These are phyloP conservation scores for Vanessa cardui DNA, from an alignment of 2,888 invertebrate species.

Conservation along the genomic window DNA sequence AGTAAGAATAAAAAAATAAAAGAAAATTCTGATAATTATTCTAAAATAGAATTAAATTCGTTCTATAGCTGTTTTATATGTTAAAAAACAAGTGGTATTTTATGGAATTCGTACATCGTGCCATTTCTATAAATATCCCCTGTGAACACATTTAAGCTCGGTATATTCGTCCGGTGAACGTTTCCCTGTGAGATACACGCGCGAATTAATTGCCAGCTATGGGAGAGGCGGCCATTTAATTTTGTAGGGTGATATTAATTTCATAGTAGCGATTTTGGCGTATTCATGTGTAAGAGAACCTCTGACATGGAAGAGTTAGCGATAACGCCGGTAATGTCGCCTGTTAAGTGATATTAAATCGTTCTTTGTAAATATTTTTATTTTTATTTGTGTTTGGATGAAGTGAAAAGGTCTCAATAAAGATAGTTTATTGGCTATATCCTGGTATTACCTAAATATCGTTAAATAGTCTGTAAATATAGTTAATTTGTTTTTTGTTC, in stretches of 20 bases:
- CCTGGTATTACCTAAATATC: no score
- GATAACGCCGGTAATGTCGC: slow-evolving; percentile 54
- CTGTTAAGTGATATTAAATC: not conserved
- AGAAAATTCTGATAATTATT: no score
- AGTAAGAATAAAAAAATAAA: no score
- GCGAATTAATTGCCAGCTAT: slow-evolving; percentile 50
- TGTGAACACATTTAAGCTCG: not conserved
- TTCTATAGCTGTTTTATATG: no score
- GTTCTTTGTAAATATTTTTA: not conserved
- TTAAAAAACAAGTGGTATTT: no score
- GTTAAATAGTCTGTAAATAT: no score
- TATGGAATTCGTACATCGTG: no score
- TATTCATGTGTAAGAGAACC: slow-evolving; percentile 54
- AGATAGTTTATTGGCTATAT: no score
- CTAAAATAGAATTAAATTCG: no score
- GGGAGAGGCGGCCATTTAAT: slow-evolving; percentile 59
- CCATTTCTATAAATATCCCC: not conserved
- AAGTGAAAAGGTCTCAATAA: no score
- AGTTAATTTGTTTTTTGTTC: no score
- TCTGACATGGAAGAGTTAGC: slow-evolving; percentile 54
- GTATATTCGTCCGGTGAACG: slow-evolving; percentile 43
- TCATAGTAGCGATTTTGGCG: slow-evolving; percentile 65
- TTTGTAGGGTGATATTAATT: slow-evolving; percentile 69
- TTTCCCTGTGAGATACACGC: slow-evolving; percentile 62
- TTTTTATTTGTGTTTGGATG: not conserved